Evolutionary conservation across 2,113 vertebrate genomes (phyloP).

Genomic region (Leptosomus discolor): DNA sequence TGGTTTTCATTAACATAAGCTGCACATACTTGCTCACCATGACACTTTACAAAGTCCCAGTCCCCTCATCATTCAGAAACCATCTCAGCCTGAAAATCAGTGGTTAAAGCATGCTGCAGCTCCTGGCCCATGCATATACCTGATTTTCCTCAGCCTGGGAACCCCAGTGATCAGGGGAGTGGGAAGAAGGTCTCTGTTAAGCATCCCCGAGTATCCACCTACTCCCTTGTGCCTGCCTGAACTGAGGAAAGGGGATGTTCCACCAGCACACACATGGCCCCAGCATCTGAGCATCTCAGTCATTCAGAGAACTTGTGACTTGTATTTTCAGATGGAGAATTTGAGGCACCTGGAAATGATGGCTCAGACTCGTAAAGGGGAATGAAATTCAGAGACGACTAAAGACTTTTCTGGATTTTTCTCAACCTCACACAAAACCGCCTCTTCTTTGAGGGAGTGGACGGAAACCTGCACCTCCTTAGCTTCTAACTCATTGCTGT

Average conservation of each 20-base stretch:
- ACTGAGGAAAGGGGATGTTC: neutral
- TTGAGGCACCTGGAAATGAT: neutral
- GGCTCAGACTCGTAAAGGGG: neutral
- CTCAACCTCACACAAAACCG: neutral
- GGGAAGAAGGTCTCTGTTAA: neutral
- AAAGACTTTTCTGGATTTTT: neutral
- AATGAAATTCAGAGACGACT: neutral
- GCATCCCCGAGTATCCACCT: neutral
- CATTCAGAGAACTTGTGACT: neutral
- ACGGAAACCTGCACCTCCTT: neutral
- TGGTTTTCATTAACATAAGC: neutral
- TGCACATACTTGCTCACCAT: neutral
- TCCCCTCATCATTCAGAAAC: neutral
- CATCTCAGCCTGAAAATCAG: neutral
- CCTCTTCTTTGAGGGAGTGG: neutral
- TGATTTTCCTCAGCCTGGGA: neutral
- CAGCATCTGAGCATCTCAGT: neutral
- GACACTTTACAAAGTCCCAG: neutral
- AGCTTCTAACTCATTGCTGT: neutral
- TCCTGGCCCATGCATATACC: neutral
- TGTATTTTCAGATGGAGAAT: neutral
- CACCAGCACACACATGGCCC: fast-evolving
- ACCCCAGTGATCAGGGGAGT: fast-evolving
- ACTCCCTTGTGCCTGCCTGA: neutral
- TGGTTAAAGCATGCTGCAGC: neutral